These are phyloP conservation scores for Lathamus discolor DNA, from an alignment of 2,113 vertebrate species.

Conservation along the genomic window DNA sequence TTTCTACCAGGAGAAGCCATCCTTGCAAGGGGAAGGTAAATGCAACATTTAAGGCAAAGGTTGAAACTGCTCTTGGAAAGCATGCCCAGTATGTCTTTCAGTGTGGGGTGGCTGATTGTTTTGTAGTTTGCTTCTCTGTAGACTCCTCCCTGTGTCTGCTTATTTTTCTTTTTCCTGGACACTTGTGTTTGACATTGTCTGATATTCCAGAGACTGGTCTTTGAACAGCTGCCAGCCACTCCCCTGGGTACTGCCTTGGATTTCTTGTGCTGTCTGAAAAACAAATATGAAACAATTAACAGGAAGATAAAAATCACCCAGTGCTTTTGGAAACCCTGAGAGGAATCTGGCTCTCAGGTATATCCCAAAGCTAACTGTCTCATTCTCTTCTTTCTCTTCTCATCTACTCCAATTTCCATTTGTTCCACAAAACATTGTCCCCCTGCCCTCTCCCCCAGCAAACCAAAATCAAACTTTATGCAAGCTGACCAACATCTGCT, in stretches of 20 bases:
- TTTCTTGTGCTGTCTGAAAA: slow-evolving; percentile 67
- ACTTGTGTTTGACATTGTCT: slow-evolving; percentile 53
- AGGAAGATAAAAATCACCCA: slow-evolving; percentile 55
- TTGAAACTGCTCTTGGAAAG: not conserved
- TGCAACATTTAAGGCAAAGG: not conserved
- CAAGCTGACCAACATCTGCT: not conserved
- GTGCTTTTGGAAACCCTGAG: slow-evolving; percentile 54
- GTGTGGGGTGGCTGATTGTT: not conserved
- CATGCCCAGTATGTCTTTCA: not conserved
- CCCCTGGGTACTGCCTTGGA: slow-evolving; percentile 61
- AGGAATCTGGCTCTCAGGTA: slow-evolving; percentile 35
- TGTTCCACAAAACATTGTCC: not conserved
- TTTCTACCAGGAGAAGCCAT: not conserved
- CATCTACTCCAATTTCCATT: not conserved
- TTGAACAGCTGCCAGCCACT: slow-evolving; percentile 66
- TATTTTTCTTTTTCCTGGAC: slow-evolving; percentile 54
- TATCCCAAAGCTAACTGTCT: not conserved
- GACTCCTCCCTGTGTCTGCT: slow-evolving; percentile 10
- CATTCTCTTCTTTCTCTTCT: slow-evolving; percentile 23
- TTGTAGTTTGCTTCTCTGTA: not conserved
- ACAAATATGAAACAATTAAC: slow-evolving; percentile 72
- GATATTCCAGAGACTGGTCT: slow-evolving; percentile 54
- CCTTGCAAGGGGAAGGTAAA: not conserved
- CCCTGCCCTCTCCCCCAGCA: not conserved
- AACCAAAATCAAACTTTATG: not conserved